Percentiles rank a stretch among this genome's conserved stretches.
Evolutionary conservation across 64 coral and sea anemone genomes (phyloP).

Genomic region (Acropora yongei): DNA sequence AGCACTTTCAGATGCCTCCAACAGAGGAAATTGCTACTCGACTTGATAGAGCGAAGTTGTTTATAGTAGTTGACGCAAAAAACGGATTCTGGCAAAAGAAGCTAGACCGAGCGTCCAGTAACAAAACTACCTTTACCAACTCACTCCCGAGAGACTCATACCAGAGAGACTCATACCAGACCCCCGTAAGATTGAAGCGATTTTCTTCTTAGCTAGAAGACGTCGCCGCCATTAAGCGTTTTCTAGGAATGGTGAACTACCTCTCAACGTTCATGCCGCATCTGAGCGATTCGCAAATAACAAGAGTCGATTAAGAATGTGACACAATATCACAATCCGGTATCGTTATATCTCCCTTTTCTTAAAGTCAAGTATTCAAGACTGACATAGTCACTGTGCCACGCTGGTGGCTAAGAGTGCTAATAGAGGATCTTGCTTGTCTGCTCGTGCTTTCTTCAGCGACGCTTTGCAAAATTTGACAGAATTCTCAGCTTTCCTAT

Average conservation of each 20-base stretch:
- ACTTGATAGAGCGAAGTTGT: too few species aligned
- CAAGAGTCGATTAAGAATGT: too few species aligned
- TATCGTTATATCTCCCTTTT: too few species aligned
- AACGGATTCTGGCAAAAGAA: background rate
- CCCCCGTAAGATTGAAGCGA: too few species aligned
- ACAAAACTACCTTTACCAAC: background rate
- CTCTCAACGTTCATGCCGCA: background rate
- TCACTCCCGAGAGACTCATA: background rate
- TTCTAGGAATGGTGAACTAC: conserved; percentile 5
- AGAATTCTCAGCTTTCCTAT: conserved; percentile 32
- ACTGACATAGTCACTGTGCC: background rate
- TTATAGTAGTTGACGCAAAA: background rate
- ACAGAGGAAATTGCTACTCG: too few species aligned
- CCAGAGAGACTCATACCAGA: background rate
- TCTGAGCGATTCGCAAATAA: background rate
- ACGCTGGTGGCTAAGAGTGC: conserved; percentile 10
- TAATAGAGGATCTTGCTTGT: background rate
- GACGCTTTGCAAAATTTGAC: conserved; percentile 49
- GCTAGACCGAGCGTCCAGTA: background rate
- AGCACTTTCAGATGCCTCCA: too few species aligned
- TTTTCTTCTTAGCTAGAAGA: too few species aligned
- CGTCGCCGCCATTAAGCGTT: too few species aligned
- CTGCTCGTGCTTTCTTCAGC: conserved; percentile 24
- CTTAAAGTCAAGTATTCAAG: background rate
- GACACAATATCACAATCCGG: too few species aligned